Evolutionary conservation across 2,888 invertebrate species (phyloP), one percentile per base, ranked within the genome.

Genomic region (Koerneria pararmatus): DNA sequence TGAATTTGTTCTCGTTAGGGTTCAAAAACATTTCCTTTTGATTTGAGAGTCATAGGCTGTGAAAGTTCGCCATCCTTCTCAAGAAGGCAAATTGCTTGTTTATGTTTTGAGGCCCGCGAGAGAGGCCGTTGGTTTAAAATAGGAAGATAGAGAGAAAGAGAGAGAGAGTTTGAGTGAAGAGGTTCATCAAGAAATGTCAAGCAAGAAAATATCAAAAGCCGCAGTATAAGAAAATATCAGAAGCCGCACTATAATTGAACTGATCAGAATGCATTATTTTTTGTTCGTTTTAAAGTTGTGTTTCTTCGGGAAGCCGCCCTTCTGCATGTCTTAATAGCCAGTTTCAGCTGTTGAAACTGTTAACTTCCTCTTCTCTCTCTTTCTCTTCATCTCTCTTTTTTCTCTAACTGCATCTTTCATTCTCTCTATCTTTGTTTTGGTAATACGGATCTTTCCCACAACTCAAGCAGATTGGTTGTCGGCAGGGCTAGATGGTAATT

Each of bases 51-150:
- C n/a, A n/a, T n/a, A n/a, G n/a, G n/a, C n/a, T n/a, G n/a, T n/a
- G n/a, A n/a, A n/a, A n/a, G 22, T 29, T 41, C 41, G n/a, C 27
- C 59, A 41, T 37, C 41, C 27, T 59, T 41, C 27, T 59, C 34
- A 41, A 19, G 34, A n/a, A 59, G 29, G 41, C 32, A 41, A 34
- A 46, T 34, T 61, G 31, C n/a, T 8, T 51, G 6, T 51, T 51
- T 11, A 6, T 51, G 15, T n/a, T 15, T 6, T 8, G 51, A n/a
- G 51, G 8, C 24, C 24, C 19, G 24, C 32, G 32, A 22, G 48
- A 60, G 24, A 31, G 61, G 3, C 32, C 34, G 37, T 15, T 34
- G 22, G 48, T 27, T 32, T 29, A 32, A 27, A 32, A 29, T 4
- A 24, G 37, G 48, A n/a, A 34, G 31, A 31, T 22, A 24, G 24